These are phyloP conservation scores for Nyctalus aviator DNA, from an alignment of 2,797 vertebrate species.

Conservation along the genomic window DNA sequence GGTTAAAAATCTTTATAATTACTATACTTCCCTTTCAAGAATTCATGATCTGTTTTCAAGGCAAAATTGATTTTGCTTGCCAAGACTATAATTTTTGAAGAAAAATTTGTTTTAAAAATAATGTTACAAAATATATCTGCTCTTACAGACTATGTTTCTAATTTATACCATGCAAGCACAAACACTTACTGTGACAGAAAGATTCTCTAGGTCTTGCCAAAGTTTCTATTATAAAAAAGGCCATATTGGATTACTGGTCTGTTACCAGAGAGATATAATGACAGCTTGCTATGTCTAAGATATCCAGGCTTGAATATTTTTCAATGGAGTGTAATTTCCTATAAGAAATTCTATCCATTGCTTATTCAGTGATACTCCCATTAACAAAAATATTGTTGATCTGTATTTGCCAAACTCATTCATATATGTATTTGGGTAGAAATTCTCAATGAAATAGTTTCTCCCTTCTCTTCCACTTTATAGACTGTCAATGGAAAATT, in stretches of 20 bases:
- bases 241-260: constrained; percentile 73
- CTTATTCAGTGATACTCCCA: constrained; percentile 70
- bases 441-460: constrained; percentile 56
- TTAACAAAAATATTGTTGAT: constrained; percentile 76
- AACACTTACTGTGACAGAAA: constrained; percentile 57
- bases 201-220: constrained; percentile 68
- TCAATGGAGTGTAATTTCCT: constrained; percentile 81
- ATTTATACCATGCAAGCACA: constrained; percentile 34
- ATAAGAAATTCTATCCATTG: constrained; percentile 75
- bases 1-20: constrained; percentile 8
- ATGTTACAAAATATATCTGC: not conserved
- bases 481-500: not conserved
- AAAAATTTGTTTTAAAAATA: constrained; percentile 56
- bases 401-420: constrained; percentile 23
- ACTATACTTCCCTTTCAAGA: constrained; percentile 31
- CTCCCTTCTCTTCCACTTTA: not conserved
- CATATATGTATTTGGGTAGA: not conserved
- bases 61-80: constrained; percentile 35
- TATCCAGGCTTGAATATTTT: constrained; percentile 71
- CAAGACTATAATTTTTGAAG: not conserved
- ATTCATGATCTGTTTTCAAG: constrained; percentile 14
- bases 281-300: constrained; percentile 74
- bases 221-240: constrained; percentile 73
- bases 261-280: constrained; percentile 77
- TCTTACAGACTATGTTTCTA: constrained; percentile 29